Base-by-base conservation (phyloP, 2,888 invertebrate species). In the Embidobia sp. region DNA sequence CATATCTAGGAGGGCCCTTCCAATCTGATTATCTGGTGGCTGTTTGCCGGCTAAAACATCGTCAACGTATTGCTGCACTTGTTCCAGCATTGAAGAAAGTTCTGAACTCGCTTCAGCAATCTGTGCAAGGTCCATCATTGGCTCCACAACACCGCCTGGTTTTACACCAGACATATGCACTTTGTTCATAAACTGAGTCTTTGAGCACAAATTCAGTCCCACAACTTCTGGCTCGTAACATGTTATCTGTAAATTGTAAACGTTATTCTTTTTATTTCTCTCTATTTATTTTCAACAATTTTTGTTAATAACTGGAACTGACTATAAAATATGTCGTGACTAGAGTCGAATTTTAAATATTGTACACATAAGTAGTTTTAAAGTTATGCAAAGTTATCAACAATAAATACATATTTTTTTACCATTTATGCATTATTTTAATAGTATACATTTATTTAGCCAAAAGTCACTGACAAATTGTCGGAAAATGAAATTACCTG, bases 171-270 rank as follows among this genome's bases (percentile, higher is more conserved):
- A 67, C 59, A 84, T 74, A 64, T 79, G 83, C 3, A 81, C 73
- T 77, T 82, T 90, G 69, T 61, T 84, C 83, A 75, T 87, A 61
- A 31, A 89, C 86, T 67, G 92, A 86, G 97, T 97, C 90, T 97
- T 96, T 85, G 95, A 94, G 86, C 97, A 94, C 49, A 97, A 90
- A 87, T 96, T 95, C 55, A 95, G 88, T 0, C 94, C 95, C 64
- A 95, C 95, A 27, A 93, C 93, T 92, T 99, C 99, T 0, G 99
- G 97, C 87, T 97, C 97, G 87, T 98, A 98, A 19, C 6, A 29
- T 2, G n/a, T 29, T 7, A 29, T 8, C 29, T 29, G 29, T 5
- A 29, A 29, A 29, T 3, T 10, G 6, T 8, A 18, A 48, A 64
- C 5, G 3, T 22, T 22, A n/a, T n/a, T n/a, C n/a, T 22, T 22